Evolutionary conservation across 2,797 vertebrate genomes (phyloP).

Genomic region (Pangasius krempfi): DNA sequence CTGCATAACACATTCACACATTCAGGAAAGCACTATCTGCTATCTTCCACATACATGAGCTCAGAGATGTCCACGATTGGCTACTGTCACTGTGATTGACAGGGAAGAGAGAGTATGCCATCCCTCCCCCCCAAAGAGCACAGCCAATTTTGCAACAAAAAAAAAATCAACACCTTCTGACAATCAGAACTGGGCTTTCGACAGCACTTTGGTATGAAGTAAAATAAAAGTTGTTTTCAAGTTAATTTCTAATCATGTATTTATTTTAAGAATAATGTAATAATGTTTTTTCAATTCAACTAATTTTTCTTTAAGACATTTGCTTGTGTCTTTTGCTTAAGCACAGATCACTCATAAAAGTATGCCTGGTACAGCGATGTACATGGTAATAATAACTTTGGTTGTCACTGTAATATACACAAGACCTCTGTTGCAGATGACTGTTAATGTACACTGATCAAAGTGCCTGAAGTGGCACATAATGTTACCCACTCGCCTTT

Average conservation of each 20-base stretch:
- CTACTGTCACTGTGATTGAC: background rate
- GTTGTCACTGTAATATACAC: conserved; percentile 83
- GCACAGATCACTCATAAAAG: background rate
- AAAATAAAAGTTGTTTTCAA: background rate
- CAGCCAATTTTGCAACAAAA: background rate
- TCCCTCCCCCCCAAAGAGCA: background rate
- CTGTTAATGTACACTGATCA: conserved; percentile 82
- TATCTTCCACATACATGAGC: background rate
- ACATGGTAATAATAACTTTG: conserved; percentile 76
- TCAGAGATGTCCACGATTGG: background rate
- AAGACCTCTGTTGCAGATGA: conserved; percentile 77
- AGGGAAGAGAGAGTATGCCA: background rate
- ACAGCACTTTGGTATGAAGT: background rate
- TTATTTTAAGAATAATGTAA: background rate
- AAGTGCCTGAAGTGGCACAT: conserved; percentile 82
- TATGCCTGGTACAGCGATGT: background rate
- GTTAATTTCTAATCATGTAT: background rate
- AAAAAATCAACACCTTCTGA: background rate
- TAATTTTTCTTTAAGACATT: background rate
- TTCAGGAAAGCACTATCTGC: background rate
- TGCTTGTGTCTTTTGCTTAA: conserved; percentile 10
- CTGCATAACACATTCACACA: background rate
- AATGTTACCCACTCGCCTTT: conserved; percentile 82
- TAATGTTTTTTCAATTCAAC: background rate
- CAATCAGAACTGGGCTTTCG: background rate